These are phyloP conservation scores for Neuroterus valhalla DNA, from an alignment of 1,140 invertebrate species.

Conservation along the genomic window DNA sequence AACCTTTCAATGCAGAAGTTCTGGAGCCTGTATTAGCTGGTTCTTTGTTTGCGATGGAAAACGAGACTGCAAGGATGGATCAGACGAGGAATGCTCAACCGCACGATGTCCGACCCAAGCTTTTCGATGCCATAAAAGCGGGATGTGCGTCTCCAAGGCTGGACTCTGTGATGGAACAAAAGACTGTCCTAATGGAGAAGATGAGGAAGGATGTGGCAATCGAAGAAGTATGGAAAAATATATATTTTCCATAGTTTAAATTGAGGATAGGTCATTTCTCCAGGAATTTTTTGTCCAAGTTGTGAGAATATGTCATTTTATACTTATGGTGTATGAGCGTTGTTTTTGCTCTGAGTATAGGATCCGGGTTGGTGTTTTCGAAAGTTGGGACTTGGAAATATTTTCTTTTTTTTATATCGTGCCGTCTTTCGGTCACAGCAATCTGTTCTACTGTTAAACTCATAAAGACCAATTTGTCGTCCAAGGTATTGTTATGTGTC, in stretches of 20 bases:
- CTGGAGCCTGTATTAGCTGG: constrained; percentile 91
- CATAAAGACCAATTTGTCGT: too few relatives aligned
- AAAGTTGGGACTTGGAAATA: too few relatives aligned
- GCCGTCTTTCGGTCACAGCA: too few relatives aligned
- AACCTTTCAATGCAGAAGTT: constrained; percentile 89
- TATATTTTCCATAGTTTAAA: background rate
- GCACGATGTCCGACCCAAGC: constrained; percentile 76
- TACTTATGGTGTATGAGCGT: too few relatives aligned
- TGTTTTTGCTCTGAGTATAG: too few relatives aligned
- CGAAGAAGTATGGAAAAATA: constrained; percentile 71
- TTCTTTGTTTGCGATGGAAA: constrained; percentile 96
- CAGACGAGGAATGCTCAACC: constrained; percentile 84
- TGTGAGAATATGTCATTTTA: too few relatives aligned
- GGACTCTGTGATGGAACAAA: constrained; percentile 84
- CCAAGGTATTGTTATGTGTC: too few relatives aligned
- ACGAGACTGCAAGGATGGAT: constrained; percentile 88
- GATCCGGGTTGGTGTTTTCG: too few relatives aligned
- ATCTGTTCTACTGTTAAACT: too few relatives aligned
- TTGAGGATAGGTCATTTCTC: too few relatives aligned
- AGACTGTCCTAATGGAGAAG: constrained; percentile 88
- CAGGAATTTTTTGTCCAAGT: too few relatives aligned
- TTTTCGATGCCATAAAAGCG: constrained; percentile 80
- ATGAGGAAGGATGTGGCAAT: constrained; percentile 84
- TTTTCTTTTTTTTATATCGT: too few relatives aligned
- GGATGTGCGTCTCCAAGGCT: constrained; percentile 84